phyloP scores from a whole-genome alignment of 2,888 invertebrate genomes.

The Selenia dentaria region DNA sequence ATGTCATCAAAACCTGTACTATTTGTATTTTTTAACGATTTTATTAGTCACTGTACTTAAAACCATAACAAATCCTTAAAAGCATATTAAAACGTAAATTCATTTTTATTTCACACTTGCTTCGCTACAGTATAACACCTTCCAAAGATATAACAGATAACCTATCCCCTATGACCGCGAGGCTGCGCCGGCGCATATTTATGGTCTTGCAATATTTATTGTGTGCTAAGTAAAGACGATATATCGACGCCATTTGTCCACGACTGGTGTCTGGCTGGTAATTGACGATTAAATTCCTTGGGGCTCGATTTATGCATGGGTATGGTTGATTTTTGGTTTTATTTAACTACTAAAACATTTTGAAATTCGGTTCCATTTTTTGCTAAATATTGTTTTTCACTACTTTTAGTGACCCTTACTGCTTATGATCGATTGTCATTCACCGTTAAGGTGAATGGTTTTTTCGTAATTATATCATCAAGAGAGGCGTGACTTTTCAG shows the following conservation, averaged over 20 bases:
- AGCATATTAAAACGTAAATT: too few species aligned
- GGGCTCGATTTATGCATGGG: conserved; percentile 7
- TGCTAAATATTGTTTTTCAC: too few species aligned
- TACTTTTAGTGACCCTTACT: too few species aligned
- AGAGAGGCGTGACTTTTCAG: too few species aligned
- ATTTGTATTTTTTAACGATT: too few species aligned
- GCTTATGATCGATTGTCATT: too few species aligned
- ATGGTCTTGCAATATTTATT: conserved; percentile 29
- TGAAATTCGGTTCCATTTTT: too few species aligned
- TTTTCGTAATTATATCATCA: too few species aligned
- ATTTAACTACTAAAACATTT: neutral
- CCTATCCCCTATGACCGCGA: conserved; percentile 46
- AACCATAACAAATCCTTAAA: too few species aligned
- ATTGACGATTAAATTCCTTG: conserved; percentile 35
- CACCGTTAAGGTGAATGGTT: too few species aligned
- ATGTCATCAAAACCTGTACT: too few species aligned
- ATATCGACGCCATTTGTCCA: conserved; percentile 31
- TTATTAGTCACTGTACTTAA: too few species aligned
- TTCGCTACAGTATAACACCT: conserved; percentile 30
- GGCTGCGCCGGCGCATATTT: conserved; percentile 42
- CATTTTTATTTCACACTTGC: conserved; percentile 15
- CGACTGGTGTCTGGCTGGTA: conserved; percentile 35
- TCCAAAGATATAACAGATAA: conserved; percentile 53
- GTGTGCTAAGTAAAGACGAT: conserved; percentile 30
- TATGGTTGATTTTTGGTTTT: neutral